Conservation (phyloP, 2,888 invertebrate species). For the Pyrochroa serraticornis region DNA sequence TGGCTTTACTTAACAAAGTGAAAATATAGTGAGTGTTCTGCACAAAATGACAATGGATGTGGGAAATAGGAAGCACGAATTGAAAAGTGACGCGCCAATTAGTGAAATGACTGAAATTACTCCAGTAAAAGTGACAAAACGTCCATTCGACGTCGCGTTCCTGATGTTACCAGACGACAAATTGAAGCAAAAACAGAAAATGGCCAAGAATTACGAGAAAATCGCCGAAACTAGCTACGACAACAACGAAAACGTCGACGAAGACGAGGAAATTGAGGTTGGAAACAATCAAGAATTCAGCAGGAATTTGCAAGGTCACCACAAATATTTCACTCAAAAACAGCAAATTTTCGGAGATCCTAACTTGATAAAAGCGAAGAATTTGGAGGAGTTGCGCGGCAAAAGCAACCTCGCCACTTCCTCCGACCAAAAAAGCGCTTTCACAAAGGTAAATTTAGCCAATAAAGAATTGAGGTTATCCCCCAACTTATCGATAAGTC, state of each 20-base stretch:
- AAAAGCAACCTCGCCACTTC: constrained; percentile 62
- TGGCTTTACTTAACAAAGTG: constrained; percentile 12
- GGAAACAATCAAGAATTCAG: constrained; percentile 42
- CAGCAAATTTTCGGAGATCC: constrained; percentile 69
- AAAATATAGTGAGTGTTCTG: constrained; percentile 45
- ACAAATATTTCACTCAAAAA: constrained; percentile 55
- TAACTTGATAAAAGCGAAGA: constrained; percentile 57
- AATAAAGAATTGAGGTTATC: constrained; percentile 59
- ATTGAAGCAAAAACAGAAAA: constrained; percentile 67
- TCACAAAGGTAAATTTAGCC: constrained; percentile 75
- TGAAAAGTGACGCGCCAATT: constrained; percentile 59
- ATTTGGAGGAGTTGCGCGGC: constrained; percentile 56
- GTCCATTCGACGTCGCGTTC: constrained; percentile 91
- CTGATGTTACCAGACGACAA: constrained; percentile 88
- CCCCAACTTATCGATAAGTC: constrained; percentile 76
- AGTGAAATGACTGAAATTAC: constrained; percentile 46
- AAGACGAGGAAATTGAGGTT: constrained; percentile 53
- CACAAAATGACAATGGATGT: constrained; percentile 75
- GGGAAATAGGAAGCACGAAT: constrained; percentile 50
- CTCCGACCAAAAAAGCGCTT: constrained; percentile 74
- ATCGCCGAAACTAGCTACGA: constrained; percentile 35
- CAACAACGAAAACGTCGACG: constrained; percentile 42
- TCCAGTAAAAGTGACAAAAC: constrained; percentile 64
- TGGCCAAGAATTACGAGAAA: constrained; percentile 57
- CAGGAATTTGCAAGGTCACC: constrained; percentile 32